phyloP scores from a whole-genome alignment of 2,888 invertebrate species.

The Cheilosia vulpina region DNA sequence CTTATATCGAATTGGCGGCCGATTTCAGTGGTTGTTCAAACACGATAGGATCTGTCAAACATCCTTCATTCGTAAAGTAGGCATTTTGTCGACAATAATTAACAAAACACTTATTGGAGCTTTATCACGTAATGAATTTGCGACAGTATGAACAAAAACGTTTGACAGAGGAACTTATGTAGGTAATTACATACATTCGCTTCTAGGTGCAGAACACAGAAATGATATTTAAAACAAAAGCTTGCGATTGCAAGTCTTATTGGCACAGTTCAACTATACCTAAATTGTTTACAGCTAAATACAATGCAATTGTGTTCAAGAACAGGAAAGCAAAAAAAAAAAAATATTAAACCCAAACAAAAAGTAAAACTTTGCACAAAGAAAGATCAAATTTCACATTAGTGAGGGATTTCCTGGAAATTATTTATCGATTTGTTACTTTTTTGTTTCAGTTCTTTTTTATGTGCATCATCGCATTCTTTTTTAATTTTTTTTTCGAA shows the following conservation, averaged over 20 bases:
- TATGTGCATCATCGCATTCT: constrained; percentile 43
- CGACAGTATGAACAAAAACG: too few species aligned
- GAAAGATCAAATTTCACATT: constrained; percentile 71
- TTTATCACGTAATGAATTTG: too few species aligned
- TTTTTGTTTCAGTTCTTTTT: constrained; percentile 32
- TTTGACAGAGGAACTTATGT: too few species aligned
- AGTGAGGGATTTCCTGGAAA: constrained; percentile 74
- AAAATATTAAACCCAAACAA: constrained; percentile 7
- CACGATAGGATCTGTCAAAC: too few species aligned
- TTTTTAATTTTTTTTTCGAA: constrained; percentile 16
- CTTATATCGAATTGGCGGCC: too few species aligned
- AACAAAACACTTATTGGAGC: too few species aligned
- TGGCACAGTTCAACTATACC: constrained; percentile 3
- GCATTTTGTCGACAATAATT: too few species aligned
- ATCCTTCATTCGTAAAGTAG: too few species aligned
- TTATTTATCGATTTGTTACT: constrained; percentile 70
- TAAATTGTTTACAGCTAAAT: neutral
- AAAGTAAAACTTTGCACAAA: constrained; percentile 66
- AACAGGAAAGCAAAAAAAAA: constrained; percentile 21
- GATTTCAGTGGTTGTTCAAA: too few species aligned
- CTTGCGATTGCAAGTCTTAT: constrained; percentile 9
- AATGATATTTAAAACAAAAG: neutral
- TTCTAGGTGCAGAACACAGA: too few species aligned
- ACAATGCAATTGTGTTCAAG: neutral
- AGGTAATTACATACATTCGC: too few species aligned